phyloP scores from a whole-genome alignment of 2,797 vertebrate species.

The Pterois miles region DNA sequence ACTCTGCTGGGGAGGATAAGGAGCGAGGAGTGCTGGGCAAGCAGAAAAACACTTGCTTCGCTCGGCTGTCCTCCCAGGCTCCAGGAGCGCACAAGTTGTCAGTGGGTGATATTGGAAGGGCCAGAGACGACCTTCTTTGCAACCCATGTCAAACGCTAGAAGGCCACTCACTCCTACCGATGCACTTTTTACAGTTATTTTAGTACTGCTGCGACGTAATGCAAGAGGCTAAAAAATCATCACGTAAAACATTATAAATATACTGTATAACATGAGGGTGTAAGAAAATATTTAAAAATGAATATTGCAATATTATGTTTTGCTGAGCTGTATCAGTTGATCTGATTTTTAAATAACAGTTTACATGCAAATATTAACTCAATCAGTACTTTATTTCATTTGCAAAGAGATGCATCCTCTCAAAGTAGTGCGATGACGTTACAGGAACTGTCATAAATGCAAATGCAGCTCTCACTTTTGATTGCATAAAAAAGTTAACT shows the following conservation, averaged over 20 bases:
- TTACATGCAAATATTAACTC: too few species aligned
- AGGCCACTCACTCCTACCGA: neutral
- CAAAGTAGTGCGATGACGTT: too few species aligned
- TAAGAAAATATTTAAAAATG: too few species aligned
- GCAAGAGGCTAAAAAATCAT: neutral
- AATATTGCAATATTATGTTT: too few species aligned
- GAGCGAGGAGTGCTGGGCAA: slow-evolving; percentile 55
- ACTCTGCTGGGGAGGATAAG: slow-evolving; percentile 66
- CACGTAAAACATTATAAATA: neutral
- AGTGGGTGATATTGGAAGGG: slow-evolving; percentile 8
- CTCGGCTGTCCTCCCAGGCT: slow-evolving; percentile 25
- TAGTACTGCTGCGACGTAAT: neutral
- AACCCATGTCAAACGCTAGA: neutral
- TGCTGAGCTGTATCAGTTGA: too few species aligned
- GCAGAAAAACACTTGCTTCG: slow-evolving; percentile 56
- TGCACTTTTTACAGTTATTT: neutral
- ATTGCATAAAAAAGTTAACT: too few species aligned
- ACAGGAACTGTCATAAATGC: too few species aligned
- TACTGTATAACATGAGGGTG: neutral
- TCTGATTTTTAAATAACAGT: too few species aligned
- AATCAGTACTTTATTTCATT: too few species aligned
- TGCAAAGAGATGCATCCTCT: too few species aligned
- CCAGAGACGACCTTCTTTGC: neutral
- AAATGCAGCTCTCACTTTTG: too few species aligned
- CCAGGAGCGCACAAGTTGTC: slow-evolving; percentile 4